Conservation (phyloP, 1,140 invertebrate species). For the Laupala kohalensis region DNA sequence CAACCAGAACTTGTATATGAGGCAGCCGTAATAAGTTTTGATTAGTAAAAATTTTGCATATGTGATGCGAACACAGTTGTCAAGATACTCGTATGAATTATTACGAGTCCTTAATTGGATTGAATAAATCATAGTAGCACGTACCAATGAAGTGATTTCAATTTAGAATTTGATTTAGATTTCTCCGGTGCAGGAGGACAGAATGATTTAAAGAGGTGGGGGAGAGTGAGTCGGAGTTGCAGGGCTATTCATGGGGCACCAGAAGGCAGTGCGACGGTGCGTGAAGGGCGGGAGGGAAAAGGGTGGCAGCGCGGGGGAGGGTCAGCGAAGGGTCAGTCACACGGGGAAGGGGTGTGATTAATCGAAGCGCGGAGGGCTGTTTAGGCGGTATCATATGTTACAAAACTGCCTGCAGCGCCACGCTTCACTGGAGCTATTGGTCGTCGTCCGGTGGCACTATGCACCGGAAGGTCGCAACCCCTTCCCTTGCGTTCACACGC, state of each 20-base stretch:
- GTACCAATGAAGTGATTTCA: not conserved
- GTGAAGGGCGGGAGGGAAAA: too few species aligned
- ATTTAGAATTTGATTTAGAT: not conserved
- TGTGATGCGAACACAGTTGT: not conserved
- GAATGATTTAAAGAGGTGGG: not conserved
- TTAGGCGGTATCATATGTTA: not conserved
- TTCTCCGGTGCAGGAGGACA: not conserved
- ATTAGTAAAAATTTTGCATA: not conserved
- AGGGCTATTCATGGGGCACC: not conserved
- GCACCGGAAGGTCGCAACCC: not conserved
- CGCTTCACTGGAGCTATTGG: not conserved
- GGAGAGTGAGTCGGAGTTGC: too few species aligned
- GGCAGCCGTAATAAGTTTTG: not conserved
- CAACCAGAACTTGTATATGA: not conserved
- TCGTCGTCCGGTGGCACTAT: not conserved
- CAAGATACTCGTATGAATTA: not conserved
- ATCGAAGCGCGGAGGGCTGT: not conserved
- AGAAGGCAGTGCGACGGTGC: not conserved
- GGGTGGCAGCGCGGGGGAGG: not conserved
- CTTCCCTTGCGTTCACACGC: not conserved
- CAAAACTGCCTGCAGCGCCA: not conserved
- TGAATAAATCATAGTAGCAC: not conserved
- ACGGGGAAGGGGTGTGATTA: not conserved
- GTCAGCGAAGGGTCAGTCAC: too few species aligned
- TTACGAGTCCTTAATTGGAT: not conserved